phyloP scores from a whole-genome alignment of 2,888 invertebrate genomes.

The Andrena hattorfiana region DNA sequence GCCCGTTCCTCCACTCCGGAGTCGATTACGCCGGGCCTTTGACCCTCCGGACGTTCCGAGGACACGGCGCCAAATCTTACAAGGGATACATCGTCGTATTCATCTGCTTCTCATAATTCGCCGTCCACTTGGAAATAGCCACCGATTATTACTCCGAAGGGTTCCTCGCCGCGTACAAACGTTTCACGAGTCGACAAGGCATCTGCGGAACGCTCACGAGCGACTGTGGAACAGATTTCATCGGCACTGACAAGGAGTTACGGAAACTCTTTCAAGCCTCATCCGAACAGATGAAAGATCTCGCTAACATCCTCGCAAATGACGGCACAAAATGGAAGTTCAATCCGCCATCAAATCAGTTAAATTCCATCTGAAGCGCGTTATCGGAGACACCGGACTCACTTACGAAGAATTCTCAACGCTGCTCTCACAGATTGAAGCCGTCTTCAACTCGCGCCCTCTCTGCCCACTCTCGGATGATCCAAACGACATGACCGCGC shows the following conservation, averaged over 20 bases:
- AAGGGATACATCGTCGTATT: background rate
- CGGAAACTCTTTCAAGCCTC: background rate
- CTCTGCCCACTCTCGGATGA: background rate
- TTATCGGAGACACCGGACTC: background rate
- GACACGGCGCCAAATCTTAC: constrained; percentile 6
- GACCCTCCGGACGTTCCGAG: background rate
- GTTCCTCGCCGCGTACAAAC: constrained; percentile 45
- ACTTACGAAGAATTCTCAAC: constrained; percentile 6
- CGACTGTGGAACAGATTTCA: constrained; percentile 49
- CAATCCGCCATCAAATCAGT: no score
- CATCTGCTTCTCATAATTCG: background rate
- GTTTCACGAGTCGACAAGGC: constrained; percentile 42
- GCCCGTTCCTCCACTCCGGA: constrained; percentile 17
- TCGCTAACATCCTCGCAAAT: background rate
- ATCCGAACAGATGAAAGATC: background rate
- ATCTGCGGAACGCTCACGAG: constrained; percentile 48
- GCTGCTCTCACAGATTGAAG: background rate
- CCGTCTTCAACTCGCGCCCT: constrained; percentile 6
- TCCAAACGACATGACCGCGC: background rate
- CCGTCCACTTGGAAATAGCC: constrained; percentile 22
- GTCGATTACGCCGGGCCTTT: constrained; percentile 47
- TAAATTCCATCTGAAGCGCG: no score
- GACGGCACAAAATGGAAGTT: background rate
- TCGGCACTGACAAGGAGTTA: background rate
- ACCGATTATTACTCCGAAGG: constrained; percentile 27